Percentiles rank a stretch among this genome's conserved stretches.
Evolutionary conservation across 2,113 vertebrate genomes (phyloP).

Genomic region (Leuciscus idus): DNA sequence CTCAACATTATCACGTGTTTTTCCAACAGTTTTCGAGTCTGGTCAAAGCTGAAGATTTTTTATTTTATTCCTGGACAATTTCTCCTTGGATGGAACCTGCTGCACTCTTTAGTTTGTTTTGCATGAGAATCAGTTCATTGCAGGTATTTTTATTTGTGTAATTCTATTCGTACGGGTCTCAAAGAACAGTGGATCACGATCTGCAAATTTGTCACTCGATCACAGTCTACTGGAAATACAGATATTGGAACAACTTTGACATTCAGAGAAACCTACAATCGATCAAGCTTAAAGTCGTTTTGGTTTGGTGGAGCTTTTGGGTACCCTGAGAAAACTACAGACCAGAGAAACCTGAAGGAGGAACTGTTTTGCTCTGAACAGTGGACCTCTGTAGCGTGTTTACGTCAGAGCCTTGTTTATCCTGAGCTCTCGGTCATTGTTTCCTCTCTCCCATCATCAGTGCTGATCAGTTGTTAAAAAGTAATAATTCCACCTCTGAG

Average conservation of each 20-base stretch:
- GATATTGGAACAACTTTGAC: background rate
- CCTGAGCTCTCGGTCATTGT: background rate
- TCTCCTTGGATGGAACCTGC: slow-evolving; percentile 41
- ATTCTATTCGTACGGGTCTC: slow-evolving; percentile 57
- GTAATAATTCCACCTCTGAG: slow-evolving; percentile 8
- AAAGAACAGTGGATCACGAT: slow-evolving; percentile 17
- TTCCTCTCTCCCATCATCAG: background rate
- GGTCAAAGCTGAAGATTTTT: slow-evolving; percentile 15
- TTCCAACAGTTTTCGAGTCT: slow-evolving; percentile 35
- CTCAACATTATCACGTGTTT: slow-evolving; percentile 16
- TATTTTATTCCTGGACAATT: slow-evolving; percentile 15
- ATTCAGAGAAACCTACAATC: background rate
- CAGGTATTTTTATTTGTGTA: slow-evolving; percentile 53
- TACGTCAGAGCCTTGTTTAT: slow-evolving; percentile 19
- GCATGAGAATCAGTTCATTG: slow-evolving; percentile 54
- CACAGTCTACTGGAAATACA: background rate
- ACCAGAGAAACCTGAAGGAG: background rate
- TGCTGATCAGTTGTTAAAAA: background rate
- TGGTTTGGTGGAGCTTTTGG: background rate
- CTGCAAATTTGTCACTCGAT: slow-evolving; percentile 8
- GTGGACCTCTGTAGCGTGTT: slow-evolving; percentile 29
- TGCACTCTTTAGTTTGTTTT: slow-evolving; percentile 54
- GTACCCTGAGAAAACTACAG: background rate
- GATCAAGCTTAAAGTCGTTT: slow-evolving; percentile 5
- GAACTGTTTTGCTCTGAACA: slow-evolving; percentile 15